Conservation (phyloP, 2,797 vertebrate genomes). For the Channallabes apus region DNA sequence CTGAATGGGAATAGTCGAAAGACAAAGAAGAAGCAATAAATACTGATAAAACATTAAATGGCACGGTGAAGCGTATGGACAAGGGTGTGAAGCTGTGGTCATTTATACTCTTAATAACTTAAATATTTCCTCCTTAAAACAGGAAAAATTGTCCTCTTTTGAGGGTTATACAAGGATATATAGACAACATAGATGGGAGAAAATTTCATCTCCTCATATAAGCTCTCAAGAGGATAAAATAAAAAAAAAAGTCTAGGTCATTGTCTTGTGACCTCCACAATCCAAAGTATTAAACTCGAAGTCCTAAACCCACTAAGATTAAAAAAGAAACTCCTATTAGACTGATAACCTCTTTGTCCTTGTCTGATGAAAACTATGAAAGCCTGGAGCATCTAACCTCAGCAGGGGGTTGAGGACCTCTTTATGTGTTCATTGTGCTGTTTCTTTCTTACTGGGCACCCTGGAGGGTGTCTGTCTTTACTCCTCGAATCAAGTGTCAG, state of each 20-base stretch:
- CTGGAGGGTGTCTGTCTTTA: conserved; percentile 24
- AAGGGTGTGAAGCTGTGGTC: background rate
- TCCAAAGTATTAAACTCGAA: background rate
- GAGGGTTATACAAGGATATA: no score
- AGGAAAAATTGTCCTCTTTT: no score
- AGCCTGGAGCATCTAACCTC: conserved; percentile 3
- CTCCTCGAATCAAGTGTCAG: conserved; percentile 31
- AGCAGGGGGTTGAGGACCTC: conserved; percentile 45
- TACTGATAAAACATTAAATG: no score
- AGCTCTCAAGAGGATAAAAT: background rate
- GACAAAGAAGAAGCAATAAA: no score
- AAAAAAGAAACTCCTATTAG: conserved; percentile 15
- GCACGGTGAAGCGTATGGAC: no score
- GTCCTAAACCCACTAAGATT: background rate
- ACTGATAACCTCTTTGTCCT: conserved; percentile 37
- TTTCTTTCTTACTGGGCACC: conserved; percentile 26
- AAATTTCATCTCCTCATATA: no score
- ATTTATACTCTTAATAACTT: background rate
- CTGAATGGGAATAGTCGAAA: no score
- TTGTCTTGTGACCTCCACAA: background rate
- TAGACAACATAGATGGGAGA: no score
- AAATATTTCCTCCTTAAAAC: background rate
- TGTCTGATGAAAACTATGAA: conserved; percentile 32
- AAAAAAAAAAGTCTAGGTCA: background rate
- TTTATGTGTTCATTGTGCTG: conserved; percentile 17